Percentiles rank a stretch among this genome's conserved stretches.
phyloP scores from a whole-genome alignment of 1,140 invertebrate species.

The Dendrolimus kikuchii region DNA sequence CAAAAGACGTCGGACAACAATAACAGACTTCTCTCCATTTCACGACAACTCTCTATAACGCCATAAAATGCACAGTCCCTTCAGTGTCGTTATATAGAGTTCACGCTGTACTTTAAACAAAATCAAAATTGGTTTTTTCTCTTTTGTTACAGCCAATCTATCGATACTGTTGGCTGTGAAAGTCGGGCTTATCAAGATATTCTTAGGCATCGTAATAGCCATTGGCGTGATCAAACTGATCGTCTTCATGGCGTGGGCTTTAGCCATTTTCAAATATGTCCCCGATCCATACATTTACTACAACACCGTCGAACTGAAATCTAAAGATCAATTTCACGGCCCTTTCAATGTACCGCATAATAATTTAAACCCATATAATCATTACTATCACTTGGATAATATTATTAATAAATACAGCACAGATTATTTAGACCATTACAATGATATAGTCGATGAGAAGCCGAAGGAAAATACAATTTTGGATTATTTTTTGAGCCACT shows the following conservation, averaged over 20 bases:
- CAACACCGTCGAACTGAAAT: conserved; percentile 4
- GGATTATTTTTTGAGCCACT: too few relatives aligned
- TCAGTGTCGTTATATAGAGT: not conserved
- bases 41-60: too few relatives aligned
- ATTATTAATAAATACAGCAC: too few relatives aligned
- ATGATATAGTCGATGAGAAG: too few relatives aligned
- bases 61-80: too few relatives aligned
- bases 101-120: not conserved
- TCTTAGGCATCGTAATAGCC: conserved; percentile 41
- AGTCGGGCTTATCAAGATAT: conserved; percentile 47
- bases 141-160: conserved; percentile 53
- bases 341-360: too few relatives aligned
- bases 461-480: too few relatives aligned
- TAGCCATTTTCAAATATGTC: conserved; percentile 41
- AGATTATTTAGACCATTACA: too few relatives aligned
- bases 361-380: too few relatives aligned
- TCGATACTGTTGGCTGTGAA: conserved; percentile 41
- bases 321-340: not conserved
- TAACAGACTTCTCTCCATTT: too few relatives aligned
- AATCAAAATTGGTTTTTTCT: conserved; percentile 8
- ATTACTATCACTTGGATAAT: too few relatives aligned
- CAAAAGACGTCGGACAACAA: too few relatives aligned
- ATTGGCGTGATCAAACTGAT: conserved; percentile 37
- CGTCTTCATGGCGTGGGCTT: conserved; percentile 47
- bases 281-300: conserved; percentile 29